Evolutionary conservation across 2,113 vertebrate species (phyloP).

Genomic region (Solea solea): DNA sequence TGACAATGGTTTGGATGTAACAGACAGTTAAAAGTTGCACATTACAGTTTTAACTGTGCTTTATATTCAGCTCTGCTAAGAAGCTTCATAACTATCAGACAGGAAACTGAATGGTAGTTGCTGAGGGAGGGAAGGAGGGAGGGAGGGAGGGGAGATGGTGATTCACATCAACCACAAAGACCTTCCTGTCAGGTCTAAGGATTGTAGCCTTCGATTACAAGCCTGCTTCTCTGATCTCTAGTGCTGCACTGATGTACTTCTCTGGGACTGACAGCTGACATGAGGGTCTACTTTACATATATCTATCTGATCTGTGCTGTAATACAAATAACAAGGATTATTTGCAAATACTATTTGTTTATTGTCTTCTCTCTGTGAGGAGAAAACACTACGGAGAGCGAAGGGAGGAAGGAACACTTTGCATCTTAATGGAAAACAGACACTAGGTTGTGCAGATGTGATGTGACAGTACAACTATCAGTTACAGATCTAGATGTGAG

Average conservation of each 20-base stretch:
- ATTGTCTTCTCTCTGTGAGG: conserved; percentile 21
- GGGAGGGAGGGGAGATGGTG: conserved; percentile 46
- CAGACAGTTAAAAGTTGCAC: too few species aligned
- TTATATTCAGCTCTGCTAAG: conserved; percentile 57
- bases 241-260: conserved; percentile 8
- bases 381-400: conserved; percentile 33
- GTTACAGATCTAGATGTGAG: conserved; percentile 50
- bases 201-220: background rate
- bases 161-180: conserved; percentile 47
- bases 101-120: conserved; percentile 53
- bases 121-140: conserved; percentile 47
- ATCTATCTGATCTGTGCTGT: conserved; percentile 1
- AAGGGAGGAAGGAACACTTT: conserved; percentile 19
- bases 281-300: conserved; percentile 11
- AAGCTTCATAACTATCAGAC: conserved; percentile 55
- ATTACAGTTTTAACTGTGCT: conserved; percentile 30
- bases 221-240: conserved; percentile 12
- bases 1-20: too few species aligned
- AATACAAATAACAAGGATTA: conserved; percentile 38
- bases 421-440: conserved; percentile 56
- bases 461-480: conserved; percentile 39
- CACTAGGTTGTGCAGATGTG: conserved; percentile 51
- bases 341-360: conserved; percentile 68
- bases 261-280: conserved; percentile 21
- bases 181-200: conserved; percentile 37